Percentiles rank a stretch among this genome's conserved stretches.
Conservation (phyloP, 1,140 invertebrate species). For the Oncopeltus fasciatus region DNA sequence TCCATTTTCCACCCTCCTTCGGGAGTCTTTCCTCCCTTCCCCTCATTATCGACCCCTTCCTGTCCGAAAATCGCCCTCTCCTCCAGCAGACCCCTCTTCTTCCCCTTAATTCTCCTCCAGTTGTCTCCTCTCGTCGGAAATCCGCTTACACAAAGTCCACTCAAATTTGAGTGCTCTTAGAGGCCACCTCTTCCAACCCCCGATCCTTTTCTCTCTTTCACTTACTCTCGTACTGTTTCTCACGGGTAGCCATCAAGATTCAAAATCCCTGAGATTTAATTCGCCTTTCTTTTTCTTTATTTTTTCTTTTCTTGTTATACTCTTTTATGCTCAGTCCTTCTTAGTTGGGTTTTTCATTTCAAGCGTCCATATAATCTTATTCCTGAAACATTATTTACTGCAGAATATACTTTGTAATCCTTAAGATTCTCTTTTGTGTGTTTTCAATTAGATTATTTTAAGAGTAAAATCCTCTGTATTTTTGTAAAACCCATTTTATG, state of each 20-base stretch:
- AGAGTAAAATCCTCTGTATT: too few relatives aligned
- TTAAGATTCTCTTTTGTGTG: too few relatives aligned
- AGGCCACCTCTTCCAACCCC: not conserved
- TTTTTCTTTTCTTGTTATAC: too few relatives aligned
- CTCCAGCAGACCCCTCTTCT: not conserved
- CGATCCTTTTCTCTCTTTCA: not conserved
- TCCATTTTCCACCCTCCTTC: not conserved
- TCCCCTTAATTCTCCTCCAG: not conserved
- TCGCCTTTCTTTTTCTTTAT: not conserved
- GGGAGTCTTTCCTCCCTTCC: not conserved
- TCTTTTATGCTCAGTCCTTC: too few relatives aligned
- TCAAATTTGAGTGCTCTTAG: not conserved
- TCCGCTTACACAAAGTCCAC: not conserved
- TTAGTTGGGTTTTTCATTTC: too few relatives aligned
- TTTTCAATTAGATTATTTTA: too few relatives aligned
- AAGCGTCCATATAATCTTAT: too few relatives aligned
- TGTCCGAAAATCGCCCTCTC: not conserved
- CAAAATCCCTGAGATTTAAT: not conserved
- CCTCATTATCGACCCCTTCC: not conserved
- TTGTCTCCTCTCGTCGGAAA: not conserved
- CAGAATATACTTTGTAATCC: too few relatives aligned
- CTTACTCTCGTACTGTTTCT: too few relatives aligned
- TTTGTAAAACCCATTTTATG: too few relatives aligned
- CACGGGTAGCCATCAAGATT: too few relatives aligned
- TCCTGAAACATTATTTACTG: too few relatives aligned